Percentiles rank a stretch among this genome's conserved stretches.
phyloP scores from a whole-genome alignment of 2,888 invertebrate species.

The Liodrosophila aerea region DNA sequence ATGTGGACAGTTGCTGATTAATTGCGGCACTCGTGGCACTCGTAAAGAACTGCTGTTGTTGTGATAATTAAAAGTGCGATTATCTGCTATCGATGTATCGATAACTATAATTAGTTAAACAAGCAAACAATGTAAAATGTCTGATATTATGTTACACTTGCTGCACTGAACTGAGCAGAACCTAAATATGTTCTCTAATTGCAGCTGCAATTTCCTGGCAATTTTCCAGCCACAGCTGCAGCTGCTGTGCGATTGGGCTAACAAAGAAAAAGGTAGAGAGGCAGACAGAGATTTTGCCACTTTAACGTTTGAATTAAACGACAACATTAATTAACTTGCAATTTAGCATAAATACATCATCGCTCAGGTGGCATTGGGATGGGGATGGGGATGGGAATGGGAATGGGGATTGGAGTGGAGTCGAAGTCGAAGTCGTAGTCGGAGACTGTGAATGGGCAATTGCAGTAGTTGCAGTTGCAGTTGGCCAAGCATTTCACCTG shows the following conservation, averaged over 20 bases:
- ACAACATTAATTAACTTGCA: constrained; percentile 77
- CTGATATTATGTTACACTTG: too few relatives aligned
- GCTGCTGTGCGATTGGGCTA: constrained; percentile 31
- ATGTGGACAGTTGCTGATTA: neutral
- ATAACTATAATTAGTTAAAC: neutral
- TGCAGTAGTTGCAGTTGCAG: constrained; percentile 11
- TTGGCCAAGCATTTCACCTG: constrained; percentile 51
- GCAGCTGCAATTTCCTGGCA: constrained; percentile 60
- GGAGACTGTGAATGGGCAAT: constrained; percentile 4
- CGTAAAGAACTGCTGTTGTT: too few relatives aligned
- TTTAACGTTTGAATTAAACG: constrained; percentile 73
- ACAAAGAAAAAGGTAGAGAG: too few relatives aligned
- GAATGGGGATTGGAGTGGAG: constrained; percentile 1
- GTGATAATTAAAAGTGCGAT: too few relatives aligned
- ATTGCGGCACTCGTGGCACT: neutral
- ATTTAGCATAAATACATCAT: constrained; percentile 78
- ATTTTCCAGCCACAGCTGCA: constrained; percentile 50
- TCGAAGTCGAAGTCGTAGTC: constrained; percentile 2
- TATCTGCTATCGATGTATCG: neutral
- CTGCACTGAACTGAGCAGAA: too few relatives aligned
- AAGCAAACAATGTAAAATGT: too few relatives aligned
- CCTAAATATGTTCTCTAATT: constrained; percentile 6
- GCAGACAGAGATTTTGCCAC: constrained; percentile 63
- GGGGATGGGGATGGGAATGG: neutral
- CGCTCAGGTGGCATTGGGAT: constrained; percentile 51